Percentiles rank a stretch among this genome's conserved stretches.
Conservation (phyloP, 1,140 invertebrate species). For the Macrocentrus cingulum region DNA sequence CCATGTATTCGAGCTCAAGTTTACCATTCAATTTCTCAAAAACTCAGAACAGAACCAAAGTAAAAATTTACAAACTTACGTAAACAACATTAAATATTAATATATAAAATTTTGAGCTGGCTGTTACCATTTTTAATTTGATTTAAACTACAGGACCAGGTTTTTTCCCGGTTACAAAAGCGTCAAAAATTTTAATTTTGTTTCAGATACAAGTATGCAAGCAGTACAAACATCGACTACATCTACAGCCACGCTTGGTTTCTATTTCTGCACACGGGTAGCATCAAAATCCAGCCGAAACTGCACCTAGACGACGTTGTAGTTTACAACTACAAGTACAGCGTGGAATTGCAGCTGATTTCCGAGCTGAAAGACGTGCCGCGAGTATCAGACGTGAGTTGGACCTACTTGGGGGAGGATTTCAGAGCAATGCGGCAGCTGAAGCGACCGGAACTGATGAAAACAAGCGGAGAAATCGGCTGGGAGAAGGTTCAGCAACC, state of each 20-base stretch:
- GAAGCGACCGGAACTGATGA: constrained; percentile 38
- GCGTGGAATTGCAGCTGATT: constrained; percentile 41
- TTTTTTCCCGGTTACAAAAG: too few relatives aligned
- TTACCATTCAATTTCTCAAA: too few relatives aligned
- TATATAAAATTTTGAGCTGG: too few relatives aligned
- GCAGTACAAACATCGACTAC: constrained; percentile 48
- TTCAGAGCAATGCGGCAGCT: constrained; percentile 19
- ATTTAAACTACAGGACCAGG: too few relatives aligned
- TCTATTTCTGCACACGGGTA: constrained; percentile 45
- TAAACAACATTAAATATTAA: too few relatives aligned
- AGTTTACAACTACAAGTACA: constrained; percentile 51
- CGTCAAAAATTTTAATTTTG: too few relatives aligned
- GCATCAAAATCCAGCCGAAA: constrained; percentile 36
- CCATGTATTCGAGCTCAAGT: too few relatives aligned
- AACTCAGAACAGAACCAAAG: too few relatives aligned
- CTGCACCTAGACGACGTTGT: constrained; percentile 42
- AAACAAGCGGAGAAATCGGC: constrained; percentile 32
- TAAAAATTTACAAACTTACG: too few relatives aligned
- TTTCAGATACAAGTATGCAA: constrained; percentile 44
- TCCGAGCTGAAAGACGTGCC: constrained; percentile 34
- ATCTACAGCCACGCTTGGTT: constrained; percentile 50
- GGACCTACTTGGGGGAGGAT: constrained; percentile 30
- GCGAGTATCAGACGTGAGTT: background rate
- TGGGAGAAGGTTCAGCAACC: constrained; percentile 29
- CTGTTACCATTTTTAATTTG: too few relatives aligned